These are phyloP conservation scores for Diplosoma virens DNA, from an alignment of 23 tunicate species.

Conservation along the genomic window DNA sequence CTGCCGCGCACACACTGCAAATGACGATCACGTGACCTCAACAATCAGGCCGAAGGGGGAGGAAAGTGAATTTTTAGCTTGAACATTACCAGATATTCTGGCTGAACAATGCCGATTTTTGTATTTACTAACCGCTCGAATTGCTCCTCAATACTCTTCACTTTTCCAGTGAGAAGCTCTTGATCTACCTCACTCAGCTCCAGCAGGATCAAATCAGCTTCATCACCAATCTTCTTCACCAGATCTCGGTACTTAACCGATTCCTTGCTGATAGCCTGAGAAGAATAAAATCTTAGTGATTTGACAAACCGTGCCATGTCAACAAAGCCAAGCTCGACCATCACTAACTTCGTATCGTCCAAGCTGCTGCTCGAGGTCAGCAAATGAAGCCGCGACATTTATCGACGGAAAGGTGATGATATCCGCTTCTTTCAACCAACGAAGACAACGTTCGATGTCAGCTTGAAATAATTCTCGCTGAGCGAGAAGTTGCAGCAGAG, in stretches of 20 bases:
- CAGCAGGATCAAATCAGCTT: constrained; percentile 54
- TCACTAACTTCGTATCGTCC: constrained; percentile 55
- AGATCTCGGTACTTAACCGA: constrained; percentile 68
- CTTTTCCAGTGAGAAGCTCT: constrained; percentile 53
- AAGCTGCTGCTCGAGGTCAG: constrained; percentile 72
- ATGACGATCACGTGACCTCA: too few relatives aligned
- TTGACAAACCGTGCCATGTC: too few relatives aligned
- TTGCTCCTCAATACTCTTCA: constrained; percentile 66
- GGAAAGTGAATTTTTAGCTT: too few relatives aligned
- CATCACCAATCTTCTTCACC: constrained; percentile 54
- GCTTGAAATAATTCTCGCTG: constrained; percentile 86
- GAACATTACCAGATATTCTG: too few relatives aligned
- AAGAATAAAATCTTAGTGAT: background rate
- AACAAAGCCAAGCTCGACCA: too few relatives aligned
- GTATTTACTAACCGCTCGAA: constrained; percentile 67
- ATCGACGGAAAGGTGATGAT: constrained; percentile 85
- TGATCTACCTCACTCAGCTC: constrained; percentile 78
- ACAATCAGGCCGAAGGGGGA: too few relatives aligned
- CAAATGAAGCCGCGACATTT: constrained; percentile 74
- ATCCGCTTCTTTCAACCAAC: constrained; percentile 99
- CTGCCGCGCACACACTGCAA: constrained; percentile 73
- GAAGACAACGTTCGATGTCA: constrained; percentile 72
- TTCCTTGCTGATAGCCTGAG: constrained; percentile 73
- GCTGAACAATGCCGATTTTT: background rate
- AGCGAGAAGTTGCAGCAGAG: constrained; percentile 64